Percentiles rank a stretch among this genome's conserved stretches.
Conservation (phyloP, 2,113 vertebrate species). For the Caranx ignobilis region DNA sequence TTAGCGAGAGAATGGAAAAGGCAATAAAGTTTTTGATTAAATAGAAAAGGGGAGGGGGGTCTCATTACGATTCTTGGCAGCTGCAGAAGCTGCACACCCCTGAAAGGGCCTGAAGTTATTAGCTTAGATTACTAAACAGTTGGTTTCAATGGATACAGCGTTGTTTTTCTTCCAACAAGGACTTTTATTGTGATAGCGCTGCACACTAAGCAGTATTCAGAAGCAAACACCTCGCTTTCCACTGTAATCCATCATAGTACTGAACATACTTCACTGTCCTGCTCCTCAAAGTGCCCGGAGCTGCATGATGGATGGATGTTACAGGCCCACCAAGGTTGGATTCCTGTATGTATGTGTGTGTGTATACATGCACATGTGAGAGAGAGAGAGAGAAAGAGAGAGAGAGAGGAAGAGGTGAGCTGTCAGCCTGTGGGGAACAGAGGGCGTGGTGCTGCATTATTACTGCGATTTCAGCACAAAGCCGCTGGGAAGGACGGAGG, state of each 20-base stretch:
- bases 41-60: conserved; percentile 8
- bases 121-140: conserved; percentile 52
- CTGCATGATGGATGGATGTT: conserved; percentile 68
- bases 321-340: conserved; percentile 13
- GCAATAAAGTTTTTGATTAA: conserved; percentile 36
- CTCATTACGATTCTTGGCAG: conserved; percentile 62
- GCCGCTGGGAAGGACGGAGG: conserved; percentile 59
- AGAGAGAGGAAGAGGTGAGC: conserved; percentile 46
- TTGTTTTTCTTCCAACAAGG: conserved; percentile 11
- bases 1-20: conserved; percentile 21
- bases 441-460: conserved; percentile 58
- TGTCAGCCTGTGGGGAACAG: conserved; percentile 30
- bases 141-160: conserved; percentile 51
- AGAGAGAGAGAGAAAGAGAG: conserved; percentile 28
- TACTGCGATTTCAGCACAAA: conserved; percentile 60
- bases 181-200: conserved; percentile 39
- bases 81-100: conserved; percentile 19
- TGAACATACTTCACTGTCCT: not conserved
- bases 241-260: conserved; percentile 59
- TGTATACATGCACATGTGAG: conserved; percentile 23
- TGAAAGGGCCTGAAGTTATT: conserved; percentile 45
- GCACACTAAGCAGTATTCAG: conserved; percentile 54
- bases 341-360: conserved; percentile 21
- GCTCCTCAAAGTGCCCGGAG: conserved; percentile 30
- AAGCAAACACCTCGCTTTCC: conserved; percentile 55